A percentile compares a stretch with the other conserved stretches of the same genome.
phyloP scores from a whole-genome alignment of 2,797 vertebrate genomes.

The Crax fasciolata region DNA sequence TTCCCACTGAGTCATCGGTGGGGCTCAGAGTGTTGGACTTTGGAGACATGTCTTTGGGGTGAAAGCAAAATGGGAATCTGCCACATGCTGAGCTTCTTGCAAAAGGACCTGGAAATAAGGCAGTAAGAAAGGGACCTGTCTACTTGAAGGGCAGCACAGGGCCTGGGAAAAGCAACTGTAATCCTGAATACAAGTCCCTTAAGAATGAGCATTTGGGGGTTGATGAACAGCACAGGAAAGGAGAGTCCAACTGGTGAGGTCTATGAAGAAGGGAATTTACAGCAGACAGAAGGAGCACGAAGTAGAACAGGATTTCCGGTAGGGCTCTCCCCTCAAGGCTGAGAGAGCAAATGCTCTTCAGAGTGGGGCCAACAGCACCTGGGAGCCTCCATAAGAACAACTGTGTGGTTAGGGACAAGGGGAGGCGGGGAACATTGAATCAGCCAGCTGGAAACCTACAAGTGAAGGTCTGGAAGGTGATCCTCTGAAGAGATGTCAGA shows the following conservation, averaged over 20 bases:
- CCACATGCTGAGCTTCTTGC: not conserved
- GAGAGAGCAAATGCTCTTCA: accelerated
- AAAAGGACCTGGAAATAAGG: not conserved
- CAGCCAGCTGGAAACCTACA: not conserved
- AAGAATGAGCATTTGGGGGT: not conserved
- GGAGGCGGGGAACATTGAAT: not conserved
- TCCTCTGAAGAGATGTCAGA: not conserved
- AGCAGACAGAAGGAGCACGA: not conserved
- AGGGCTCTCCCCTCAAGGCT: not conserved
- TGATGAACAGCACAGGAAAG: not conserved
- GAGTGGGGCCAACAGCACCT: not conserved
- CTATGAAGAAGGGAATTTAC: not conserved
- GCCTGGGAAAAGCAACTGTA: not conserved
- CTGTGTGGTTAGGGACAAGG: accelerated
- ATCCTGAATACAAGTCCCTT: not conserved
- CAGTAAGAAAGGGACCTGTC: not conserved
- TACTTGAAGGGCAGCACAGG: not conserved
- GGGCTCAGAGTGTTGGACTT: accelerated
- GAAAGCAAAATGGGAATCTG: not conserved
- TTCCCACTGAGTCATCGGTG: not conserved
- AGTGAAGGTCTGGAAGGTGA: not conserved
- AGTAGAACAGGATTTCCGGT: not conserved
- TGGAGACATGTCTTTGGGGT: not conserved
- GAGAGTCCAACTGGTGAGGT: not conserved
- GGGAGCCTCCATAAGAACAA: not conserved